A percentile compares a stretch with the other conserved stretches of the same genome.
Evolutionary conservation across 2,113 vertebrate genomes (phyloP).

Genomic region (Nothoprocta perdicaria): DNA sequence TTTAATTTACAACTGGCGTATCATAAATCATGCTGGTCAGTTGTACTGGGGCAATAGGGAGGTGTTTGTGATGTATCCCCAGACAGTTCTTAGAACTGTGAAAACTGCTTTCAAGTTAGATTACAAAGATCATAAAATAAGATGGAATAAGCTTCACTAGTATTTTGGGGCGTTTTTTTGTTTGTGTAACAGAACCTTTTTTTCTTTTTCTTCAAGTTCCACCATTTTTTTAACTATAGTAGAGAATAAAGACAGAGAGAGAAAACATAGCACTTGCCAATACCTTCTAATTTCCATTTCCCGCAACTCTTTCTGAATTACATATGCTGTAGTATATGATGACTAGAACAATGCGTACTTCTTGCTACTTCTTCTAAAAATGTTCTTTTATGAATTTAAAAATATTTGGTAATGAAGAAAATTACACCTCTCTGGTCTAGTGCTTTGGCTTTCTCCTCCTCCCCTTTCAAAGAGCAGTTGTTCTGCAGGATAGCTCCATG

Average conservation of each 20-base stretch:
- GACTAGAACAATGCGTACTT: not conserved
- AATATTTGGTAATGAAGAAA: not conserved
- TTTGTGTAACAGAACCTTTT: not conserved
- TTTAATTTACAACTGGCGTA: not conserved
- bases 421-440: not conserved
- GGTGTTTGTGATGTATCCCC: not conserved
- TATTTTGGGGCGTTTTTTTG: not conserved
- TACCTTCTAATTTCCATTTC: not conserved
- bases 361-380: not conserved
- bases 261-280: not conserved
- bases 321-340: accelerated
- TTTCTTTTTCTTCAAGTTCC: not conserved
- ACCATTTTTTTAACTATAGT: not conserved
- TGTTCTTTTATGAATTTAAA: not conserved
- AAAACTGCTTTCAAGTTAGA: not conserved
- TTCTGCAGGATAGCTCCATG: not conserved
- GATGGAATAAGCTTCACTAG: not conserved
- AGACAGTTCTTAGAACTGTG: not conserved
- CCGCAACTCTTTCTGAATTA: not conserved
- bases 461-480: not conserved
- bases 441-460: not conserved
- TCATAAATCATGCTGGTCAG: not conserved
- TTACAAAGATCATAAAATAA: not conserved
- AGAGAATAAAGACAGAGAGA: not conserved
- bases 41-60: not conserved